phyloP scores from a whole-genome alignment of 2,113 vertebrate genomes.

The Oreocharis arfaki region DNA sequence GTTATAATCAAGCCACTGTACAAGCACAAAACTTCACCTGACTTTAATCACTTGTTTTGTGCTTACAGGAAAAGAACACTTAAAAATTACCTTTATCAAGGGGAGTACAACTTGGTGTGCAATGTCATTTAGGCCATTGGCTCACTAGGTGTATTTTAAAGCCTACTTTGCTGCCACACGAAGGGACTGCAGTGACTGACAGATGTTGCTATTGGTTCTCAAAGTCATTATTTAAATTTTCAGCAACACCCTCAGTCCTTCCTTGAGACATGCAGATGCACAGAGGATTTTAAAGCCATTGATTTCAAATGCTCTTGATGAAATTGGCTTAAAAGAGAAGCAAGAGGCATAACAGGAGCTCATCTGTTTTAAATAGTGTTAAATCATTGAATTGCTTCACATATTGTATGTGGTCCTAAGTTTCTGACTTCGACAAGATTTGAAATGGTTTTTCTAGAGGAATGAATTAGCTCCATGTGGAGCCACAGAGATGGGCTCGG shows the following conservation, averaged over 20 bases:
- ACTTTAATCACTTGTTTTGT: neutral
- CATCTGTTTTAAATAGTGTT: neutral
- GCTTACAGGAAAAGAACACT: accelerated
- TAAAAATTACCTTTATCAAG: neutral
- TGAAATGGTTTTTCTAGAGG: neutral
- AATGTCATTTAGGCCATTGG: neutral
- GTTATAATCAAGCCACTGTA: neutral
- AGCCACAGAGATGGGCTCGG: accelerated
- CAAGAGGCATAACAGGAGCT: neutral
- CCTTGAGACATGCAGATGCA: neutral
- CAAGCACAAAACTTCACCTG: neutral
- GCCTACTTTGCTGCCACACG: neutral
- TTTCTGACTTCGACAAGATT: neutral
- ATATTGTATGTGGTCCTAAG: neutral
- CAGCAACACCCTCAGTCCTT: neutral
- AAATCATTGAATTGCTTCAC: neutral
- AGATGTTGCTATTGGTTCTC: neutral
- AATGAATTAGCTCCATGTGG: neutral
- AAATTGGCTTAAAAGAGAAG: neutral
- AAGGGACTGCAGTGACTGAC: neutral
- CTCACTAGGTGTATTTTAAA: neutral
- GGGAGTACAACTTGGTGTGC: neutral
- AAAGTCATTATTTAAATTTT: slow-evolving; percentile 28
- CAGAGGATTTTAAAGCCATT: neutral
- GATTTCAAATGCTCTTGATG: slow-evolving; percentile 22